Evolutionary conservation across 2,113 vertebrate genomes (phyloP), one percentile per base, ranked within the genome.

Genomic region (Rutilus rutilus): DNA sequence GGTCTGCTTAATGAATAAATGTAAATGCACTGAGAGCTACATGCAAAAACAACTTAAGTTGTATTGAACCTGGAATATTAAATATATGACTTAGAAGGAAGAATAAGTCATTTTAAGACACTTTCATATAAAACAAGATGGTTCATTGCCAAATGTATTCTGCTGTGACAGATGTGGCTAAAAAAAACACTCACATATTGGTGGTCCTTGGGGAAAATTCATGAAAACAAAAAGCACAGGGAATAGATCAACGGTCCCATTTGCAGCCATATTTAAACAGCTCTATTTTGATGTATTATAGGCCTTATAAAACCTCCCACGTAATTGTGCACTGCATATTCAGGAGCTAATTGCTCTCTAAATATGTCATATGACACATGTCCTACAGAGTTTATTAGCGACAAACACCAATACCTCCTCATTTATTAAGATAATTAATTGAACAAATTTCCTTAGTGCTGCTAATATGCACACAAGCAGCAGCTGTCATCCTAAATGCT

Each of bases 331-430:
- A 42, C 27, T 54, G 59, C 21, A 9, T 23, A 60, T 83, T 59
- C 60, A 79, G 80, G 23, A 75, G 74, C 59, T 88, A 83, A 88
- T 83, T 83, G 80, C 64, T 86, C 73, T 85, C 39, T 82, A 54
- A 47, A 79, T 67, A 30, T 74, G 11, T 85, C 65, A 79, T 33
- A 64, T 54, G 79, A 76, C 78, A 83, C 78, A 75, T 79, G 84
- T 57, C 67, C 84, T 75, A 65, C 73, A 67, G 74, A 75, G 85
- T 45, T 82, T 65, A 88, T 86, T 84, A 71, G 73, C 64, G 19
- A 86, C 82, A 84, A 79, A 88, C 75, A 84, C 65, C 84, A 86
- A 59, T 80, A 79, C 67, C 84, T 83, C 67, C 78, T 82, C 65
- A 67, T 86, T 88, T 86, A 77, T 47, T 23, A 78, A 23, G n/a